Percentiles rank a stretch among this genome's conserved stretches.
Evolutionary conservation across 2,888 invertebrate species (phyloP).

Genomic region (Drosophila ezoana): DNA sequence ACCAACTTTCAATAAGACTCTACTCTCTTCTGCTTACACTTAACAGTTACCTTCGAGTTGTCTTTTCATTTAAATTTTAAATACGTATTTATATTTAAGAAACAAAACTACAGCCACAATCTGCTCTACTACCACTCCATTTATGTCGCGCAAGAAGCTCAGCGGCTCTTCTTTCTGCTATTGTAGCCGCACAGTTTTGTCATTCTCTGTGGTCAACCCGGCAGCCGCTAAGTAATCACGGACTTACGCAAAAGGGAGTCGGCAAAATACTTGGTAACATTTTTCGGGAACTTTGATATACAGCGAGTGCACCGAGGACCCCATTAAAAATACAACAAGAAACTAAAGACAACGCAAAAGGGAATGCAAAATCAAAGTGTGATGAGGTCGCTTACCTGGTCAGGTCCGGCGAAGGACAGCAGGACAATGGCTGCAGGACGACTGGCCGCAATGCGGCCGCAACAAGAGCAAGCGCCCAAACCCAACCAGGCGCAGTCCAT

Average conservation of each 20-base stretch:
- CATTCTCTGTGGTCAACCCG: slow-evolving; percentile 46
- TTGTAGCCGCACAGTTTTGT: slow-evolving; percentile 27
- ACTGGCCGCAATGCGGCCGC: slow-evolving; percentile 65
- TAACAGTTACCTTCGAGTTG: too few species aligned
- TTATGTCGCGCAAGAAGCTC: not conserved
- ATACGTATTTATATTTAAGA: not conserved
- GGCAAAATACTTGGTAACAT: slow-evolving; percentile 5
- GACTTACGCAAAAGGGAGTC: slow-evolving; percentile 33
- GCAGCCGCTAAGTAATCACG: slow-evolving; percentile 52
- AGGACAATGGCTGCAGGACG: slow-evolving; percentile 9
- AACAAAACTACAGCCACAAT: too few species aligned
- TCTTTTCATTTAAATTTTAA: too few species aligned
- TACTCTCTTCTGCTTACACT: too few species aligned
- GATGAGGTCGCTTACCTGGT: slow-evolving; percentile 47
- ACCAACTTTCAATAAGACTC: too few species aligned
- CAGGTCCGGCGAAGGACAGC: slow-evolving; percentile 10
- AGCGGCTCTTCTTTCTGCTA: not conserved
- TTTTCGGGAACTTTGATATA: slow-evolving; percentile 20
- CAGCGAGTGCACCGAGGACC: slow-evolving; percentile 10
- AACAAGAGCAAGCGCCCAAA: slow-evolving; percentile 29
- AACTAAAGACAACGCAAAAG: slow-evolving; percentile 51
- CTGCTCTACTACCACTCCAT: not conserved
- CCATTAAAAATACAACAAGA: slow-evolving; percentile 51
- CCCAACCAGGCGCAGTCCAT: slow-evolving; percentile 58
- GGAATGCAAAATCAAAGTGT: slow-evolving; percentile 76